Evolutionary conservation across 2,888 invertebrate species (phyloP), one percentile per base, ranked within the genome.

Genomic region (Cephalotes varians): DNA sequence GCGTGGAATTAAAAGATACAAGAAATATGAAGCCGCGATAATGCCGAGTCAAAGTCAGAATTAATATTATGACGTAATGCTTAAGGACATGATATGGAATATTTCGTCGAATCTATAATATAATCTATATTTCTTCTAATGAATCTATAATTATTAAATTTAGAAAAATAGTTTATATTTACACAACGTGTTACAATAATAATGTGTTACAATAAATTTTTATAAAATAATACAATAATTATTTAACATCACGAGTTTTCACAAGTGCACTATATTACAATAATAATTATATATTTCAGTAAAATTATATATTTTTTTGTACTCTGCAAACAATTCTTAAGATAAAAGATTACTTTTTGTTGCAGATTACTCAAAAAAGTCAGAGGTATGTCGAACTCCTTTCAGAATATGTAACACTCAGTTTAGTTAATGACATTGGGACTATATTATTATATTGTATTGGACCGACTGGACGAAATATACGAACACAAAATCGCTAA

Each of bases 1-100:
- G 77, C 71, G 56, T 47, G 21, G 56, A 56, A 58, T 77, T 79
- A 79, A 71, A 40, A 67, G 69, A 69, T 69, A 77, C 31, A 56
- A 67, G 67, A 56, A 44, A 56, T 69, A 56, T 54, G 15, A 25
- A 47, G 44, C 18, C 10, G n/a, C 34, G 15, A 47, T 44, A 34
- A 71, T 47, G 6, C 37, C 31, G 44, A 58, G 15, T 58, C 44
- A n/a, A 51, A 77, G 44, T 54, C 40, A 31, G 31, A 25, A 77
- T 71, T 69, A 79, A 79, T 58, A 31, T 56, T 25, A 21, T 40
- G 10, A 40, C n/a, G 21, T 34, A 25, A 37, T 28, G 67, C 18
- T 21, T 69, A 25, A 40, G 10, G 18, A 37, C 31, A 64, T 10
- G 21, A 51, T 10, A n/a, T 47, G 18, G 31, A n/a, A n/a, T 18